Evolutionary conservation across 1,140 invertebrate species (phyloP), one percentile per base, ranked within the genome.

Genomic region (Lepidostoma basale): DNA sequence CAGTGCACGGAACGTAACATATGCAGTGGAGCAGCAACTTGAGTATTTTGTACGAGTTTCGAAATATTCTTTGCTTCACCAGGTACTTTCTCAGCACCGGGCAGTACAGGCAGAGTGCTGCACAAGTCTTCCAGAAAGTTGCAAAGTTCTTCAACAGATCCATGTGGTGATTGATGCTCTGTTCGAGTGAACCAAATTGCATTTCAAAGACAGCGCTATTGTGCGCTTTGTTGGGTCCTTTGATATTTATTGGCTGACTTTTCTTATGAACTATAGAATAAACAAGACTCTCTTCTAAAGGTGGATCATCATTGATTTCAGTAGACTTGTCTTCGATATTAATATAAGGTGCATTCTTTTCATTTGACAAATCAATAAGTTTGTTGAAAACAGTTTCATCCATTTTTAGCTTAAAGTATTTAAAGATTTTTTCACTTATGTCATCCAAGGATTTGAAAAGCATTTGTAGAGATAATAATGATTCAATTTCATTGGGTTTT

Each of bases 41-140:
- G 30, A 85, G 74, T 52, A 85, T 73, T 49, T 75, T 76, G 52
- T 76, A 79, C 58, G 77, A 78, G 68, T 80, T 75, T 44, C 71
- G 22, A 28, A 81, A 74, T 60, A 76, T 74, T 2, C 23, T 14
- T 59, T 83, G 78, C 16, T 72, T 70, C 1, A 77, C 77, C 12
- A 86, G 72, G 75, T 83, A 78, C 49, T 69, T 66, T 3, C 86
- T 78, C 74, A 88, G 85, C 76, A 81, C 75, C 0, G 87, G 85
- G 67, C 86, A 87, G 74, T 82, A 86, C 6, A 88, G 69, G 18
- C 83, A 83, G 5, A 89, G 76, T 2, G 81, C 81, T 0, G 86
- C 84, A 45, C 84, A 85, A 2, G 85, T 84, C 72, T 81, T 82
- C 88, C 88, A 89, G 33, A 85, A 84, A 16, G 78, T 80, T 36